A percentile compares a stretch with the other conserved stretches of the same genome.
phyloP scores from a whole-genome alignment of 2,888 invertebrate species.

The Mythimna vitellina region DNA sequence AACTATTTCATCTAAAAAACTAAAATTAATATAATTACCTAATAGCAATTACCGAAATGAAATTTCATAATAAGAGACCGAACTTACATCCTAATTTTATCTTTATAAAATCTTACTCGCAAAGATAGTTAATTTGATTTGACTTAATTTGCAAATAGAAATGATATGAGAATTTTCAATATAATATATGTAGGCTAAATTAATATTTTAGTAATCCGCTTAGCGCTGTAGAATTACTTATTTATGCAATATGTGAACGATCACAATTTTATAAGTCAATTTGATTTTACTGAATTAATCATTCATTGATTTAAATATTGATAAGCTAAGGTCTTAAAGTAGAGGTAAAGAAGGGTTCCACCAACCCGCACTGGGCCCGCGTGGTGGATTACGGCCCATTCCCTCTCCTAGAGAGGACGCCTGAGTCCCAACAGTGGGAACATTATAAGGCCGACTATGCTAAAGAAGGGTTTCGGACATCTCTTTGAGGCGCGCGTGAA shows the following conservation, averaged over 20 bases:
- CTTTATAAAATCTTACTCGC: slow-evolving; percentile 3
- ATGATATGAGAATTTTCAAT: slow-evolving; percentile 22
- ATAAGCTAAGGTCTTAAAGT: no score
- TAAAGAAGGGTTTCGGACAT: no score
- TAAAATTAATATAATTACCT: no score
- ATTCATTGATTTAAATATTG: not conserved
- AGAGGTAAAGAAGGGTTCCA: no score
- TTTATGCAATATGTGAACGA: not conserved
- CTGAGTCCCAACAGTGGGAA: no score
- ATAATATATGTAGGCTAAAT: slow-evolving; percentile 1
- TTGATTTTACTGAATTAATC: no score
- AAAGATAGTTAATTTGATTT: slow-evolving; percentile 35
- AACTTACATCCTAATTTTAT: slow-evolving; percentile 16
- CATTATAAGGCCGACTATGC: no score
- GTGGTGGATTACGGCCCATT: no score
- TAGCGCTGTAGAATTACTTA: not conserved
- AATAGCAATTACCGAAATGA: not conserved
- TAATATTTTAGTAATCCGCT: slow-evolving; percentile 25
- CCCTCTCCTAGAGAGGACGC: no score
- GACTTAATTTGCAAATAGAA: slow-evolving; percentile 30
- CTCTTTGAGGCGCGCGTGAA: no score
- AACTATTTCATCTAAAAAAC: not conserved
- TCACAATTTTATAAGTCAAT: slow-evolving; percentile 6
- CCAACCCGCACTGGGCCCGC: no score
- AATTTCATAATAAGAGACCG: slow-evolving; percentile 4